These are phyloP conservation scores for Atherinosoma microstoma DNA, from an alignment of 2,797 vertebrate species.

Conservation along the genomic window DNA sequence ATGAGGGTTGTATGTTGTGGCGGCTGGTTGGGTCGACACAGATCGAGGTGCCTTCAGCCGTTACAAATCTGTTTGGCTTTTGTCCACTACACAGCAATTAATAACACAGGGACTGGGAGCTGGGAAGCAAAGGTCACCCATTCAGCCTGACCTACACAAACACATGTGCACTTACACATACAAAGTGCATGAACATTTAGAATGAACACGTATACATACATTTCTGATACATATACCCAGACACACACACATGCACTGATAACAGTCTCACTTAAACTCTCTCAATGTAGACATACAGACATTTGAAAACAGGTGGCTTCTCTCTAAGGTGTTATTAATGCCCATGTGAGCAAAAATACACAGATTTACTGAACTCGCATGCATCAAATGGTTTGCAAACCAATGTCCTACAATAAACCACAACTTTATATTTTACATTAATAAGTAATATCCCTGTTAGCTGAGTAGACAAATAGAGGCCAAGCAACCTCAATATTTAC, in stretches of 20 bases:
- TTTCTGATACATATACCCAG: constrained; percentile 5
- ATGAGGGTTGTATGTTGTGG: constrained; percentile 98
- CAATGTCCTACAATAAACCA: constrained; percentile 71
- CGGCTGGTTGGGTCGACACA: constrained; percentile 93
- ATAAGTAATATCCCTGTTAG: constrained; percentile 88
- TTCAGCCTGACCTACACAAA: constrained; percentile 80
- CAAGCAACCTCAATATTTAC: constrained; percentile 77
- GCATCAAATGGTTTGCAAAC: constrained; percentile 33
- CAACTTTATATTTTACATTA: constrained; percentile 89
- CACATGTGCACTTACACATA: constrained; percentile 20
- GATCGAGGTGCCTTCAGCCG: constrained; percentile 98
- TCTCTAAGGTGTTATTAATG: constrained; percentile 32
- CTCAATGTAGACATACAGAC: constrained; percentile 22
- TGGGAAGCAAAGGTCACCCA: constrained; percentile 90
- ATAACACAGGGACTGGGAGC: constrained; percentile 92
- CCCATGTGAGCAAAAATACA: constrained; percentile 29
- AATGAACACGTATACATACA: constrained; percentile 21
- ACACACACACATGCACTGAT: constrained; percentile 9
- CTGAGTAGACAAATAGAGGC: constrained; percentile 87
- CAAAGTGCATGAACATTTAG: constrained; percentile 27
- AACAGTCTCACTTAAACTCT: constrained; percentile 11
- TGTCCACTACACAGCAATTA: constrained; percentile 98
- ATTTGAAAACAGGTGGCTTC: constrained; percentile 16
- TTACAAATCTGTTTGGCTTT: constrained; percentile 99
- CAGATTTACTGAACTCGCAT: constrained; percentile 29